Evolutionary conservation across 2,888 invertebrate genomes (phyloP).

Genomic region (Dryomyza anilis): DNA sequence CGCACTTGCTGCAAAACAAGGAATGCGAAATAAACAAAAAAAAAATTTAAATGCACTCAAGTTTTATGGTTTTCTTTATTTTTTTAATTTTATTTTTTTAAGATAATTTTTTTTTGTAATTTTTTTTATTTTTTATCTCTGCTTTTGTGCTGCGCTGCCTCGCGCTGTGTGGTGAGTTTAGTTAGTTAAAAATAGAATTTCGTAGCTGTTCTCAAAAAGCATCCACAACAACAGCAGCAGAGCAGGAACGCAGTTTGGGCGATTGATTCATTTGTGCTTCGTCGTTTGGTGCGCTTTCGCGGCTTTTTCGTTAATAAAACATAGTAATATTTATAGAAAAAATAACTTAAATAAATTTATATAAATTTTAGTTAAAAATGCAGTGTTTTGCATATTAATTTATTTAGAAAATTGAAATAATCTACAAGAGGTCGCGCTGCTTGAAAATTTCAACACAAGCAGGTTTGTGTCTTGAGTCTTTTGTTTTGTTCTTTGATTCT

Average conservation of each 20-base stretch:
- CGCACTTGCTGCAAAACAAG: no score
- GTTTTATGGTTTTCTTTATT: background rate
- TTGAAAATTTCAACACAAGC: conserved; percentile 24
- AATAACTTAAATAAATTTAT: background rate
- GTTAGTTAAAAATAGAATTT: conserved; percentile 25
- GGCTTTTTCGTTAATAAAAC: background rate
- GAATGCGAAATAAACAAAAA: background rate
- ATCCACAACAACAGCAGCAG: background rate
- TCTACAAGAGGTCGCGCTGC: no score
- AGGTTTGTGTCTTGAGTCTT: conserved; percentile 42
- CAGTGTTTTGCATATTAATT: no score
- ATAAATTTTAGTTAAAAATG: background rate
- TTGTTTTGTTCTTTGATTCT: conserved; percentile 31
- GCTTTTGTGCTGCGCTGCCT: background rate
- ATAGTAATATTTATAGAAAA: background rate
- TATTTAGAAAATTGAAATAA: no score
- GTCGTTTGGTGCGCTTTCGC: background rate
- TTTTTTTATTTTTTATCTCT: background rate
- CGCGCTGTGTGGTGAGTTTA: no score
- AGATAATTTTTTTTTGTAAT: conserved; percentile 1
- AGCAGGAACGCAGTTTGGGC: background rate
- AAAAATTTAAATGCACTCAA: background rate
- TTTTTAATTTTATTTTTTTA: background rate
- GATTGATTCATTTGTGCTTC: background rate
- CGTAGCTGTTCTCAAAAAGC: background rate